phyloP scores from a whole-genome alignment of 1,140 invertebrate genomes.

The Panagrolaimus sp. region DNA sequence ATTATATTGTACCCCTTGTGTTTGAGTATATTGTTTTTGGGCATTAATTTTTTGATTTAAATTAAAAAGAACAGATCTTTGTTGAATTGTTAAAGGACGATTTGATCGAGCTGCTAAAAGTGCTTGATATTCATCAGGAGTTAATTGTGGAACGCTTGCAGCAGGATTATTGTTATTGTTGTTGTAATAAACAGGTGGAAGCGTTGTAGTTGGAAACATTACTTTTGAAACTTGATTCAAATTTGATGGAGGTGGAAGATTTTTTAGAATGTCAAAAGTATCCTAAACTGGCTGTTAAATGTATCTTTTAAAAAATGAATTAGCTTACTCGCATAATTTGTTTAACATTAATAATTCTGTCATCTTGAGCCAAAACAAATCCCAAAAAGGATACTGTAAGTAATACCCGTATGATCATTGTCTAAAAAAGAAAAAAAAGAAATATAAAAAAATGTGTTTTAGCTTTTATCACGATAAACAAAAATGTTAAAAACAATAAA shows the following conservation, averaged over 20 bases:
- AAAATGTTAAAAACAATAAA: no score
- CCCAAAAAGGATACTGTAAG: neutral
- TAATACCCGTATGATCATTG: neutral
- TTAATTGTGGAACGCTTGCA: neutral
- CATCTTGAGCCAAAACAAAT: neutral
- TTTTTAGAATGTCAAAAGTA: neutral
- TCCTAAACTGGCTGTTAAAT: no score
- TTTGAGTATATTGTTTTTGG: no score
- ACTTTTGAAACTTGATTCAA: conserved; percentile 10
- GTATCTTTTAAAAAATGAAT: neutral
- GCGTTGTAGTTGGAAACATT: neutral
- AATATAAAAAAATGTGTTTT: no score
- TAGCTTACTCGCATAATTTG: conserved; percentile 13
- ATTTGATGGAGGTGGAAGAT: neutral
- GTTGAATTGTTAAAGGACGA: neutral
- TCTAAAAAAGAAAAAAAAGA: no score
- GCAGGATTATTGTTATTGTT: neutral
- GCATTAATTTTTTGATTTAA: no score
- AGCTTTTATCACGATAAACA: no score
- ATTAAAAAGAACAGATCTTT: neutral
- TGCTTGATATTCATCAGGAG: neutral
- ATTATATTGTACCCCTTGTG: neutral
- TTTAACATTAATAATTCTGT: neutral
- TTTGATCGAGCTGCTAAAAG: neutral
- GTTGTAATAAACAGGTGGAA: neutral